Evolutionary conservation across 2,888 invertebrate species (phyloP), one percentile per base, ranked within the genome.

Genomic region (Heteromurus nitidus): DNA sequence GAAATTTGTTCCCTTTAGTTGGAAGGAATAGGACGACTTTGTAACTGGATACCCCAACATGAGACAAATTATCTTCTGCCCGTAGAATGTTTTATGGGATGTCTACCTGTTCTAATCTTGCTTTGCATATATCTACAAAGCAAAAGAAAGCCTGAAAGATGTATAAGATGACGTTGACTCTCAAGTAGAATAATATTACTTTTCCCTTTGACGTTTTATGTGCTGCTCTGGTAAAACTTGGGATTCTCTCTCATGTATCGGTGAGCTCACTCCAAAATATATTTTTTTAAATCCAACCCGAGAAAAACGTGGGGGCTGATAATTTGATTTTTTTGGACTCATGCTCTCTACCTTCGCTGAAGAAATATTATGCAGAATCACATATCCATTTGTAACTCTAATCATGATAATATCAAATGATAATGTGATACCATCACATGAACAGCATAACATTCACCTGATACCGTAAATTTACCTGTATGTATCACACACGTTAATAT

Each of bases 21-120:
- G 62, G 69, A 72, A 72, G 65, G 79, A 79, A 79, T 79, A 72
- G 79, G 79, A 79, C 79, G 72, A 79, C 55, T 77, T 70, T 79
- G 79, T 79, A 79, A 79, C 72, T 72, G 65, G 79, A 79, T 79
- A 79, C 72, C 79, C 30, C 70, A 72, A 79, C 79, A 79, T 79
- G 79, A 70, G 79, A 79, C 79, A 79, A 79, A 79, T 79, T 79
- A 79, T 79, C 79, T 79, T 79, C 64, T 70, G 53, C 72, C 79
- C 58, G 55, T 72, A 65, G 72, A 72, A 79, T 67, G 55, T 67
- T 79, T 79, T 72, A 69, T 69, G 69, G 64, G 60, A 77, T 69
- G 77, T 70, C 18, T 77, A 77, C 77, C 69, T 64, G 69, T 69
- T 77, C 69, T 77, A 60, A 68, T 68, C 68, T 47, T 60, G 26